Evolutionary conservation across 2,888 invertebrate genomes (phyloP), one percentile per base, ranked within the genome.

Genomic region (Phoronis australis): DNA sequence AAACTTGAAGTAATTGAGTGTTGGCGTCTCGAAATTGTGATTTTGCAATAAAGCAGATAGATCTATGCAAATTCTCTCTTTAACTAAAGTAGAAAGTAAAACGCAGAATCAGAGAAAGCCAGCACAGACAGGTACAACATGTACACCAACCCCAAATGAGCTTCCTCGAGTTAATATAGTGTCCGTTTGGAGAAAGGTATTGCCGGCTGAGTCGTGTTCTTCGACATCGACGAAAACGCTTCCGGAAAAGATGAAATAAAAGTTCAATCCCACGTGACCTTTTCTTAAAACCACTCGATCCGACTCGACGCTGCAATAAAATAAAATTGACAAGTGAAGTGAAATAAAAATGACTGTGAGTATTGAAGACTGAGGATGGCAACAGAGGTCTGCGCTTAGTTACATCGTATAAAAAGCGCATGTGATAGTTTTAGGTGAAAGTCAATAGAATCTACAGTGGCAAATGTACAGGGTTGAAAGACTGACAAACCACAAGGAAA

Each of bases 191-290:
- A 42, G 22, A 39, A 59, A 56, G 23, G 37, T 48, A 42, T 50
- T 45, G 4, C 53, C 52, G 1, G 43, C 18, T 2, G 43, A 21
- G 31, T 37, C 49, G 5, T 21, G 23, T 39, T 61, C 60, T 22
- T 55, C 54, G 6, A 59, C 47, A 42, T 61, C 60, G 22, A 61
- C 55, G 38, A 61, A 61, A 37, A 59, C 59, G 1, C 58, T 56
- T 21, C 61, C 61, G 18, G 56, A 57, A 53, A 51, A 61, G 42
- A 61, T 55, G 51, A 61, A 52, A 41, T 59, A 61, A 44, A 61
- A 61, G 39, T 55, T 40, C 37, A 52, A 50, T 15, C 61, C 61
- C 15, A 61, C 50, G 54, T 61, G 61, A 37, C 60, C 60, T 27
- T 51, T 49, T 15, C 61, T 44, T 40, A 61, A 50, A 6, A 61